A percentile compares a stretch with the other conserved stretches of the same genome.
Conservation (phyloP, 2,888 invertebrate species). For the Muschampia plurimacula region DNA sequence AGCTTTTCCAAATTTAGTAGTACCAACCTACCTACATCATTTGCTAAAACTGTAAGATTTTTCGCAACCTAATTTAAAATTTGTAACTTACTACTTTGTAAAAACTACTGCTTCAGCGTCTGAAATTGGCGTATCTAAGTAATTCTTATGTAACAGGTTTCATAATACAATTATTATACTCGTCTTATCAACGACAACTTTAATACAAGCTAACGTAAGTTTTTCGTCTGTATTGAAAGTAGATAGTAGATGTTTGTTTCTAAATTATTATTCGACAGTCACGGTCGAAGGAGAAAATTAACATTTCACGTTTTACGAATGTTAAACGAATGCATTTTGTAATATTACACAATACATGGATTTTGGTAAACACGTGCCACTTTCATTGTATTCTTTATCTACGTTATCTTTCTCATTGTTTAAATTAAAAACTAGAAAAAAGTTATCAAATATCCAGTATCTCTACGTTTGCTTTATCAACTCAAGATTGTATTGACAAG, state of each 20-base stretch:
- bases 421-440: constrained; percentile 25
- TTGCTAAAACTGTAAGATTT: background rate
- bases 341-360: constrained; percentile 3
- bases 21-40: background rate
- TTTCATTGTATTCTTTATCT: constrained; percentile 15
- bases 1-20: constrained; percentile 23
- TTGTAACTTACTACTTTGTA: background rate
- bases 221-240: constrained; percentile 13
- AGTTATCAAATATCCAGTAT: constrained; percentile 1
- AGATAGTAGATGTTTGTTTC: constrained; percentile 14
- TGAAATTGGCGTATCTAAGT: background rate
- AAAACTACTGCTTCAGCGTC: background rate
- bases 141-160: background rate
- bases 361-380: constrained; percentile 20
- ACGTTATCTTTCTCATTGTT: constrained; percentile 19
- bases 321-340: constrained; percentile 12
- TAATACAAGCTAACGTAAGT: background rate
- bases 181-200: background rate
- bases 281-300: constrained; percentile 30
- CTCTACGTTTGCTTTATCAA: constrained; percentile 51
- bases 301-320: constrained; percentile 20
- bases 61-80: background rate
- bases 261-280: constrained; percentile 20
- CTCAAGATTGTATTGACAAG: background rate
- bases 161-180: background rate